Percentiles rank a stretch among this genome's conserved stretches.
phyloP scores from a whole-genome alignment of 1,140 invertebrate species.

The Diploscapter pachys region DNA sequence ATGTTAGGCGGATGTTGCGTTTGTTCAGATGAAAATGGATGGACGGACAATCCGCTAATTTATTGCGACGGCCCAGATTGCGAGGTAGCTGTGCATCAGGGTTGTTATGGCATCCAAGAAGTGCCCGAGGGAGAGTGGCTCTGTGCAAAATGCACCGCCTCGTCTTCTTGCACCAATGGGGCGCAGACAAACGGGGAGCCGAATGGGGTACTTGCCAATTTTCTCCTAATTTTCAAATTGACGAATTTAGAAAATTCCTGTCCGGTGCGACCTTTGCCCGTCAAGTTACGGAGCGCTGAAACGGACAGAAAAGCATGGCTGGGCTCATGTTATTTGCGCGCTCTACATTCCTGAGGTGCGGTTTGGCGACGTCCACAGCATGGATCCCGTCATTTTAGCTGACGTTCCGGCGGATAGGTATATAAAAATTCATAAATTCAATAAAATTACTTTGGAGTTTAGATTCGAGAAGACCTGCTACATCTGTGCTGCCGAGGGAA shows the following conservation, averaged over 20 bases:
- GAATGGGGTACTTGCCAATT: conserved; percentile 56
- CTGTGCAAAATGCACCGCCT: conserved; percentile 82
- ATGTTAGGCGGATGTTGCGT: conserved; percentile 99
- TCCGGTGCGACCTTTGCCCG: conserved; percentile 88
- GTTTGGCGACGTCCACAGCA: conserved; percentile 92
- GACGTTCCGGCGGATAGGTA: conserved; percentile 84
- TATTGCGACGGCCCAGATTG: conserved; percentile 97
- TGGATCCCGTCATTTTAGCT: conserved; percentile 90
- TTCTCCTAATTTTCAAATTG: too few species aligned
- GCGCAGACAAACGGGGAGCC: not conserved
- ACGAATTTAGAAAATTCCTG: conserved; percentile 56
- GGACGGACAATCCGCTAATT: conserved; percentile 94
- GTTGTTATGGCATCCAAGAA: conserved; percentile 93
- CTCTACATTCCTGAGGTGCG: conserved; percentile 94
- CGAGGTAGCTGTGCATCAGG: conserved; percentile 95
- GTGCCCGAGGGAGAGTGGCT: conserved; percentile 95
- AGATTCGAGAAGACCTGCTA: conserved; percentile 72
- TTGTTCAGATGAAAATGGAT: conserved; percentile 95
- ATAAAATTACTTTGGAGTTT: not conserved
- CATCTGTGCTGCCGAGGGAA: conserved; percentile 84
- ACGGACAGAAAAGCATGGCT: conserved; percentile 80
- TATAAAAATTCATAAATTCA: not conserved
- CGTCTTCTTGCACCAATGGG: not conserved
- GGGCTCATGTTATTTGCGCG: conserved; percentile 96
- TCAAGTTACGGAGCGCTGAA: conserved; percentile 91